Conservation (phyloP, 2,888 invertebrate genomes). For the Andrena haemorrhoa region DNA sequence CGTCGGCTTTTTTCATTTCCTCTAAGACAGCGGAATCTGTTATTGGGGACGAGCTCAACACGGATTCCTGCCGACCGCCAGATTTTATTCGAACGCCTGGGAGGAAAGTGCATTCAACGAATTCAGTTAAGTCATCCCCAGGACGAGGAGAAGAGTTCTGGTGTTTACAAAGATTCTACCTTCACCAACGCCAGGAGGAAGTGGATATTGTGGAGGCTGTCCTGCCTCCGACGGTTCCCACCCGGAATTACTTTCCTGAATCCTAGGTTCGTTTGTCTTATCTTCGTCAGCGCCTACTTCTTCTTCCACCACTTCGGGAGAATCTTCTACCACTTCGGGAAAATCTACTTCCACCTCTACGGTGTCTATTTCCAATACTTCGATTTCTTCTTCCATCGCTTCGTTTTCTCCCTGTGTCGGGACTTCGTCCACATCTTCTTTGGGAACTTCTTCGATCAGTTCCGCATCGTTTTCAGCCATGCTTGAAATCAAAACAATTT, state of each 20-base stretch:
- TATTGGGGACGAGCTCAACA: conserved; percentile 73
- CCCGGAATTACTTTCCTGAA: neutral
- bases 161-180: conserved; percentile 22
- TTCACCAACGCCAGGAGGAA: conserved; percentile 43
- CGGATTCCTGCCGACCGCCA: conserved; percentile 68
- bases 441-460: neutral
- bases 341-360: neutral
- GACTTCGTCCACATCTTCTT: conserved; percentile 8
- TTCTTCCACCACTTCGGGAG: too few species aligned
- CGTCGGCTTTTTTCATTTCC: conserved; percentile 85
- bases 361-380: neutral
- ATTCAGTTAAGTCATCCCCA: neutral
- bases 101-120: neutral
- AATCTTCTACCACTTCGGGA: neutral
- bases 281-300: too few species aligned
- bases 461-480: conserved; percentile 54
- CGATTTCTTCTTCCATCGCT: neutral
- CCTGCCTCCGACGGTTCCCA: conserved; percentile 76
- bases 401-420: neutral
- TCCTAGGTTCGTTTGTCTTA: too few species aligned
- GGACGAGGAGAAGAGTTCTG: neutral
- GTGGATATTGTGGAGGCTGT: conserved; percentile 51
- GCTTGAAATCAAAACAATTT: conserved; percentile 26
- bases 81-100: conserved; percentile 60
- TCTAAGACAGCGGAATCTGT: conserved; percentile 80